phyloP scores from a whole-genome alignment of 1,140 invertebrate genomes.

The Ceratina japonica region DNA sequence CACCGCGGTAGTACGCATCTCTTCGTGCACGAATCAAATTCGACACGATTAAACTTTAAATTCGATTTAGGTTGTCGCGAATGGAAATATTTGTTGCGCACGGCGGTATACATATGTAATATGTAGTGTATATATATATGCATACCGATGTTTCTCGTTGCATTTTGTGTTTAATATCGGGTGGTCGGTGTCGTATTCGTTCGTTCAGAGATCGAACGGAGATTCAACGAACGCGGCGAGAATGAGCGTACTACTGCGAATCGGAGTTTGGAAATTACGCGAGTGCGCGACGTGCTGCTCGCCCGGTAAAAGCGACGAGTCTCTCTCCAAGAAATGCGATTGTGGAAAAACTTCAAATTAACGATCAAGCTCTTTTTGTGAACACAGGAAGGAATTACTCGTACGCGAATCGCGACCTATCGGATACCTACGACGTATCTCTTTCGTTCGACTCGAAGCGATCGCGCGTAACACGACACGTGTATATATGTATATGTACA shows the following conservation, averaged over 20 bases:
- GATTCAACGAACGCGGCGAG: neutral
- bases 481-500: no score
- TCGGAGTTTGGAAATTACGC: neutral
- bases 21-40: neutral
- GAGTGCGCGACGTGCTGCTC: no score
- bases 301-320: no score
- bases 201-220: no score
- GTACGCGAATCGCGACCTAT: neutral
- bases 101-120: no score
- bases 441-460: neutral
- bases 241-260: neutral
- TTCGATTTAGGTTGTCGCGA: neutral
- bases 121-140: no score
- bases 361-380: no score
- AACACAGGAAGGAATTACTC: neutral
- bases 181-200: no score
- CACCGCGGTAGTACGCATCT: neutral
- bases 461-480: slow-evolving; percentile 13
- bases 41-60: neutral
- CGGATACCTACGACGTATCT: no score
- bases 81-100: slow-evolving; percentile 6
- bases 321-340: no score
- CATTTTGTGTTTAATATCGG: neutral
- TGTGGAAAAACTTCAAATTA: neutral
- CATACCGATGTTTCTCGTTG: neutral